Evolutionary conservation across 2,888 invertebrate species (phyloP), one percentile per base, ranked within the genome.

Genomic region (Lucinisca nassula): DNA sequence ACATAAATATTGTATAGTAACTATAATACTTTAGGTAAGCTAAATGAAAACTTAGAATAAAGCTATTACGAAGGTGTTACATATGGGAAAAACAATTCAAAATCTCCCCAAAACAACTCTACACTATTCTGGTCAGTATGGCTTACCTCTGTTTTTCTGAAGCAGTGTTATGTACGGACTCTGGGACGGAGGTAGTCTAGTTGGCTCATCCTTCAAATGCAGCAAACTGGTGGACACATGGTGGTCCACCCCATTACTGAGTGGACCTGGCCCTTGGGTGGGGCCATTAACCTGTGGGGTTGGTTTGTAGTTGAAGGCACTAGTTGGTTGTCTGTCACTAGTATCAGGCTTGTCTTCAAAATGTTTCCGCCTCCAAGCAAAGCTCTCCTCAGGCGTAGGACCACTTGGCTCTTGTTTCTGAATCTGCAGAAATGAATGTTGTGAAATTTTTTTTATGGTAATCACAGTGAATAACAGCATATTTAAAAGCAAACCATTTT

Each of bases 121-220:
- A n/a, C n/a, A n/a, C n/a, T n/a, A n/a, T n/a, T n/a, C n/a, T n/a
- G n/a, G n/a, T n/a, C n/a, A n/a, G n/a, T n/a, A n/a, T n/a, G n/a
- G 8, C 95, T 95, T 97, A 98, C 98, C 98, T 98, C 98, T 97
- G 82, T 98, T 98, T 96, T 98, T 98, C 96, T 98, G 98, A 86
- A 98, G 97, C 58, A 98, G 97, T 0, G 98, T 98, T 93, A 98
- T 98, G 8, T 98, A 98, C 0, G 98, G 98, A 96, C 98, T 98
- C 96, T 98, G 98, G 0, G 98, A 98, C 93, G 97, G 97, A 2
- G 98, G 98, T 92, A 98, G 96, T 24, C 84, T 86, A 76, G 90
- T 91, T 24, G 90, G 91, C 40, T 94, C 94, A 79, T 93, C 92
- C 82, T 89, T 92, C 38, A 85, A 70, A 51, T 84, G 81, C 24